Evolutionary conservation across 2,888 invertebrate species (phyloP).

Genomic region (Clusia tigrina): DNA sequence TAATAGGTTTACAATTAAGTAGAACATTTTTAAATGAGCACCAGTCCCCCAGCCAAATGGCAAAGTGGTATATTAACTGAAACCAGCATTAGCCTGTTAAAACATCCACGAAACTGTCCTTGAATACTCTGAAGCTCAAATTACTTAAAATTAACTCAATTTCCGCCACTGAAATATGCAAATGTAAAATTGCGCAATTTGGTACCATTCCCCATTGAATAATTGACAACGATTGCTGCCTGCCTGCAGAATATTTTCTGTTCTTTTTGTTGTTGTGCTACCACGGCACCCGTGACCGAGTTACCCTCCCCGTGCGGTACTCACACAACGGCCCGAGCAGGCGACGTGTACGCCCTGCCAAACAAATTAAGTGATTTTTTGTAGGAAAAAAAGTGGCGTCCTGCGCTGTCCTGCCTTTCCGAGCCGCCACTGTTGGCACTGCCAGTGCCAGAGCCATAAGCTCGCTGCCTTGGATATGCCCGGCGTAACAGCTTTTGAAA

Average conservation of each 20-base stretch:
- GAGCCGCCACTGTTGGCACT: neutral
- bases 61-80: neutral
- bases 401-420: neutral
- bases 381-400: conserved; percentile 3
- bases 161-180: conserved; percentile 50
- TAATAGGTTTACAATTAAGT: no score
- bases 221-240: conserved; percentile 24
- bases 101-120: neutral
- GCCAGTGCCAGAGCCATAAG: neutral
- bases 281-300: neutral
- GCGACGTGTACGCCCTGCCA: conserved; percentile 11
- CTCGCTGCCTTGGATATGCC: conserved; percentile 26
- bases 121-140: conserved; percentile 31
- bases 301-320: neutral
- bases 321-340: neutral
- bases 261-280: no score
- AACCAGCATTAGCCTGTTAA: neutral
- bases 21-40: no score
- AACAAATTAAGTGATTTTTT: conserved; percentile 28
- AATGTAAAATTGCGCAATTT: conserved; percentile 15
- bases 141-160: conserved; percentile 53
- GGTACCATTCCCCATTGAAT: neutral
- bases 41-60: neutral
- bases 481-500: conserved; percentile 54
- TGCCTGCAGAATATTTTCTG: conserved; percentile 6